These are phyloP conservation scores for Geotrypetes seraphini DNA, from an alignment of 2,797 vertebrate genomes.

Conservation along the genomic window DNA sequence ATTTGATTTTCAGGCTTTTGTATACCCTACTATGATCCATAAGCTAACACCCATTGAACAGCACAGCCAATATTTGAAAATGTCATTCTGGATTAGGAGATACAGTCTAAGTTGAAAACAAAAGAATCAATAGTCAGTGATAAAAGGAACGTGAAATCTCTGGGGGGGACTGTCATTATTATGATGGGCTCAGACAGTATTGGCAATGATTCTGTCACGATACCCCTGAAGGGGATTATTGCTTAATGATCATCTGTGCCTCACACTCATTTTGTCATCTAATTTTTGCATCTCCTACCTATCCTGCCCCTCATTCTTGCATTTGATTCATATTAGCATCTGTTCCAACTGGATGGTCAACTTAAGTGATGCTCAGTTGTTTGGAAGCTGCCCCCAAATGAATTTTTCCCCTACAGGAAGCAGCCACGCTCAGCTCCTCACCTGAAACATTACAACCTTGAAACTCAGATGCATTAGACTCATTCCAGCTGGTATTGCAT, in stretches of 20 bases:
- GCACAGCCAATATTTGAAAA: slow-evolving; percentile 26
- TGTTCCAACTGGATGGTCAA: background rate
- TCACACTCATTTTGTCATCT: slow-evolving; percentile 7
- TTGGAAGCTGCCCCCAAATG: slow-evolving; percentile 1
- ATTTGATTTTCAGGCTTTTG: slow-evolving; percentile 30
- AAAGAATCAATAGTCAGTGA: slow-evolving; percentile 12
- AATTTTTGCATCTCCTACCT: slow-evolving; percentile 4
- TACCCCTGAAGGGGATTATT: slow-evolving; percentile 7
- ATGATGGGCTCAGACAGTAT: background rate
- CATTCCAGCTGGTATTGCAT: slow-evolving; percentile 3
- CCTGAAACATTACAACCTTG: background rate
- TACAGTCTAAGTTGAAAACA: background rate
- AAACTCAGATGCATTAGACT: slow-evolving; percentile 1
- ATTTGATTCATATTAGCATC: background rate
- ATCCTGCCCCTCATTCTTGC: background rate
- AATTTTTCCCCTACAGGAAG: background rate
- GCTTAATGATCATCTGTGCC: slow-evolving; percentile 10
- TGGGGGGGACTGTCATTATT: slow-evolving; percentile 5
- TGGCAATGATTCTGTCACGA: slow-evolving; percentile 1
- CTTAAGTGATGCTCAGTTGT: background rate
- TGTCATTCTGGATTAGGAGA: slow-evolving; percentile 7
- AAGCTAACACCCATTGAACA: slow-evolving; percentile 10
- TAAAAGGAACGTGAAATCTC: slow-evolving; percentile 13
- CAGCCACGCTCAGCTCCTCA: background rate
- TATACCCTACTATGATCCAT: slow-evolving; percentile 12